Base-by-base conservation (phyloP, 2,888 invertebrate species). In the Octodonta nipae region DNA sequence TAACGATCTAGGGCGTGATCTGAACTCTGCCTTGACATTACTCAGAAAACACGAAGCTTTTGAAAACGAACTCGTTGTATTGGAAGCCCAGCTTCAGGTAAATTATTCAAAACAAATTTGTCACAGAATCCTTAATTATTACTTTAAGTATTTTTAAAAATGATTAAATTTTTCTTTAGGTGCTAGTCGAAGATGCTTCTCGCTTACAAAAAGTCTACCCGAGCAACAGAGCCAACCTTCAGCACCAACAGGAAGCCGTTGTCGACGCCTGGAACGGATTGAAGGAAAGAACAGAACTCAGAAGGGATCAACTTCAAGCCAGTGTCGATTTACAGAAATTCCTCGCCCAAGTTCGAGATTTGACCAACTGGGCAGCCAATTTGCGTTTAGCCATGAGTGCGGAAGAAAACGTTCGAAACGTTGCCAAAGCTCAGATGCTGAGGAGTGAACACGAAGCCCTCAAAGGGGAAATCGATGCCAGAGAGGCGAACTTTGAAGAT, bases 141-240 rank as follows among this genome's bases (percentile, higher is more conserved):
- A n/a, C n/a, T n/a, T n/a, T n/a, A n/a, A n/a, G n/a, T n/a, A n/a
- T n/a, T n/a, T n/a, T n/a, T n/a, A n/a, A n/a, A n/a, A n/a, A n/a
- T n/a, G n/a, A n/a, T n/a, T n/a, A n/a, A n/a, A n/a, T n/a, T n/a
- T n/a, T n/a, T n/a, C n/a, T n/a, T n/a, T n/a, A n/a, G n/a, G 74
- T 92, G 2, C 65, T 96, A 3, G 83, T 93, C 29, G 93, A 95
- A 51, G 95, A 96, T 58, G 89, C 92, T 0, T 77, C 80, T 0
- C 75, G 87, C 30, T 69, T 96, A 24, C 86, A 88, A 60, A 73
- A 75, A 10, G 71, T 82, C 17, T 95, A 93, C 63, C 93, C 93
- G 0, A 81, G 78, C 32, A 95, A 95, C 61, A 91, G 88, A 1
- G 73, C 78, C 27, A 86, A 91, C 51, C 89, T 96, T 35, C 78